phyloP scores from a whole-genome alignment of 1,140 invertebrate species.

The Cydia splendana region DNA sequence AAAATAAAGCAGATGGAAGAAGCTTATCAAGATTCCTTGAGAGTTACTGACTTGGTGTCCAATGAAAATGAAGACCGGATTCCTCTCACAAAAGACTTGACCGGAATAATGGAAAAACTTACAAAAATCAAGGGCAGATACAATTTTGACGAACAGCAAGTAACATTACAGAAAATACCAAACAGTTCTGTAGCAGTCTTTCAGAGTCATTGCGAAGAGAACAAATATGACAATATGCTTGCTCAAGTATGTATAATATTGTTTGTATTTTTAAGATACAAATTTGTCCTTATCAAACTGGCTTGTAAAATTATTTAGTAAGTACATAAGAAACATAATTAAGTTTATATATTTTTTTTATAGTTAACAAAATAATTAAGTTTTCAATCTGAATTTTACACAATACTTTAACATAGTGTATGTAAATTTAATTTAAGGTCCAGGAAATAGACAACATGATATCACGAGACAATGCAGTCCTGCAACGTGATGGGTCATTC shows the following conservation, averaged over 20 bases:
- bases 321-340: too few species aligned
- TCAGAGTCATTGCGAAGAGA: slow-evolving; percentile 65
- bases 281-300: too few species aligned
- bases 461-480: slow-evolving; percentile 77
- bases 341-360: too few species aligned
- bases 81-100: slow-evolving; percentile 82
- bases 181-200: slow-evolving; percentile 77
- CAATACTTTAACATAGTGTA: too few species aligned
- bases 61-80: slow-evolving; percentile 70
- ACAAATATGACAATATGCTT: slow-evolving; percentile 68
- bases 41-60: slow-evolving; percentile 42
- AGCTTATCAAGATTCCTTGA: slow-evolving; percentile 67
- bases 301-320: too few species aligned
- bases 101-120: slow-evolving; percentile 78
- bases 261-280: not conserved
- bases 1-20: slow-evolving; percentile 72
- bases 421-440: slow-evolving; percentile 65
- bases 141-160: slow-evolving; percentile 50
- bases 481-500: slow-evolving; percentile 83
- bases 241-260: slow-evolving; percentile 64
- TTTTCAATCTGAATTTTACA: too few species aligned
- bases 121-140: slow-evolving; percentile 56
- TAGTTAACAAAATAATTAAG: too few species aligned
- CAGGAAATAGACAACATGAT: slow-evolving; percentile 80
- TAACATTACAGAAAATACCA: slow-evolving; percentile 77